Evolutionary conservation across 2,113 vertebrate genomes (phyloP).

Genomic region (Abramis brama): DNA sequence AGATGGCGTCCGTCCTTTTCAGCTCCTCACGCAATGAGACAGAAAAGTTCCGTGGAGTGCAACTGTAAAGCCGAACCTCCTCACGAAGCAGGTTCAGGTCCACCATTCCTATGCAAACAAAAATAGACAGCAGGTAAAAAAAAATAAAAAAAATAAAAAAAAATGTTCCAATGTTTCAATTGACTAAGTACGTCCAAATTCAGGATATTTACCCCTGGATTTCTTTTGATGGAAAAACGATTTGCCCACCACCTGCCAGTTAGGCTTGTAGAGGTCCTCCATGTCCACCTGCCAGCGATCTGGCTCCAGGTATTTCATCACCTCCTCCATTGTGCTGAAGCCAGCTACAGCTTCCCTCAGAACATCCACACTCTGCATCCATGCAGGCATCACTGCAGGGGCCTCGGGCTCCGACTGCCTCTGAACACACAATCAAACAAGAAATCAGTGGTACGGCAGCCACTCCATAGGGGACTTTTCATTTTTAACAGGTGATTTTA

Average conservation of each 20-base stretch:
- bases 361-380: constrained; percentile 82
- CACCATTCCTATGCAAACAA: constrained; percentile 83
- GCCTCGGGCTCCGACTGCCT: constrained; percentile 74
- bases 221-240: constrained; percentile 92
- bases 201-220: constrained; percentile 82
- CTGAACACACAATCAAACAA: constrained; percentile 64
- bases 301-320: constrained; percentile 95
- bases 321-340: constrained; percentile 91
- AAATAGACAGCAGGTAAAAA: constrained; percentile 79
- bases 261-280: constrained; percentile 92
- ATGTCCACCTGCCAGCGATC: constrained; percentile 95
- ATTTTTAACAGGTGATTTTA: not conserved
- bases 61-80: constrained; percentile 92
- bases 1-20: constrained; percentile 92
- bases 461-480: not conserved
- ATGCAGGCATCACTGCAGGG: constrained; percentile 73
- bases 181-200: not conserved
- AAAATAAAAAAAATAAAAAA: not conserved
- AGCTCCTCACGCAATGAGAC: constrained; percentile 93
- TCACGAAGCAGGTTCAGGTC: constrained; percentile 93
- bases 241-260: constrained; percentile 93
- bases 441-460: not conserved
- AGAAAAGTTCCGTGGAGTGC: constrained; percentile 94
- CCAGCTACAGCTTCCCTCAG: constrained; percentile 83
- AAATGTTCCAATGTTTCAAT: not conserved